Evolutionary conservation across 2,888 invertebrate species (phyloP), one percentile per base, ranked within the genome.

Genomic region (Sphaerophoria rueppellii): DNA sequence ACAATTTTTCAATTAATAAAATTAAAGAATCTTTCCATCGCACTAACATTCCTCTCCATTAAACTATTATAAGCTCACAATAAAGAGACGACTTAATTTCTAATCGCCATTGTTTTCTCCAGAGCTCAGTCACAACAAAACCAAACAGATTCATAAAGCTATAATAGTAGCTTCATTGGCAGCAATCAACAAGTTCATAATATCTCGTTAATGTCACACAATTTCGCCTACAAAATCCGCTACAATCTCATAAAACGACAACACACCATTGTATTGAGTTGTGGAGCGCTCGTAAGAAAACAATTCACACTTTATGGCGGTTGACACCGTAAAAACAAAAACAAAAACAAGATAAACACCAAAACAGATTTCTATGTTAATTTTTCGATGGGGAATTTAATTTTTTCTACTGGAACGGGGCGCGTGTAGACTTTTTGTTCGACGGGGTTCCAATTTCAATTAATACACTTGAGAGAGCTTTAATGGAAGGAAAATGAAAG

Each of bases 121-220:
- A 0, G 12, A 37, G 46, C 24, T 24, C 24, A 24, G 24, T 24
- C 24, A 24, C 24, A 43, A 9, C 0, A 60, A 32, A 7, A 12
- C 6, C 12, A 48, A 63, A 63, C 48, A 37, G 35, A 63, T 63
- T 16, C 48, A 48, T 35, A 14, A 63, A 0, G 35, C 1, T 16
- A 65, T 35, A 65, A 40, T 40, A 54, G 40, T 4, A 40, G 9
- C n/a, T 40, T 24, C 54, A 32, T 14, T 65, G 16, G 4, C n/a
- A 54, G 12, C 65, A 52, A 50, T 67, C 37, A 48, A 40, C 48
- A 61, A 72, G 52, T 67, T 58, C 34, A 63, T 67, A 40, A 63
- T 67, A 40, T 52, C 65, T 60, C 16, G 48, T 72, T 60, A 55
- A 72, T 50, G 6, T 43, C 43, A 24, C 35, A 55, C 43, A 75